Evolutionary conservation across 2,797 vertebrate genomes (phyloP), one percentile per base, ranked within the genome.

Genomic region (Mionectes olivaceus): DNA sequence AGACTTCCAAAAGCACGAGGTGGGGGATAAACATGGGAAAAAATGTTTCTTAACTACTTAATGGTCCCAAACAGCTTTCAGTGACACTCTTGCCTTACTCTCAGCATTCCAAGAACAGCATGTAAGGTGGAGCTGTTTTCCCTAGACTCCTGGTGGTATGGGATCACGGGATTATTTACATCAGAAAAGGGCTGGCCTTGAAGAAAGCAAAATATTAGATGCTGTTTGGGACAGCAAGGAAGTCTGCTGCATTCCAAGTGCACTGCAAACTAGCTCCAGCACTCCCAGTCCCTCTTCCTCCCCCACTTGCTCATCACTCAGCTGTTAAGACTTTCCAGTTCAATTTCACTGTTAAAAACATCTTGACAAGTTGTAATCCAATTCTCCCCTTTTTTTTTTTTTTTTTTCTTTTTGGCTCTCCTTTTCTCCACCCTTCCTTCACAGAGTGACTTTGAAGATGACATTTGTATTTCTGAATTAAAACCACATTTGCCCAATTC

Each of bases 381-480:
- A 64, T 35, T 27, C 39, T 53, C 59, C 68, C 71, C 7, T 49
- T 43, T 19, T 44, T 19, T 44, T 11, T 80, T 57, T 13, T 24
- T 50, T 69, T 25, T 25, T 22, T 30, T 30, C 5, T 75, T 79
- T 75, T 60, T 13, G 12, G 0, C 22, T 65, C 59, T 74, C 44
- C 18, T 67, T 74, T 46, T 27, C 19, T 27, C 21, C 16, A 0
- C 52, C 5, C 18, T 69, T 75, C 76, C 18, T 93, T 39, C 56
- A 19, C 49, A 56, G 57, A 41, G 85, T 85, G 65, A 44, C 80
- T 84, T 95, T 93, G 73, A 71, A 93, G 83, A 76, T 84, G 78
- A 71, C 78, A 88, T 95, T 95, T 88, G n/a, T 76, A 64, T 94
- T 94, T 90, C 85, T 77, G 86, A 97, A 97, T 96, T 93, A 84